Evolutionary conservation across 2,113 vertebrate genomes (phyloP).

Genomic region (Seriola dumerili): DNA sequence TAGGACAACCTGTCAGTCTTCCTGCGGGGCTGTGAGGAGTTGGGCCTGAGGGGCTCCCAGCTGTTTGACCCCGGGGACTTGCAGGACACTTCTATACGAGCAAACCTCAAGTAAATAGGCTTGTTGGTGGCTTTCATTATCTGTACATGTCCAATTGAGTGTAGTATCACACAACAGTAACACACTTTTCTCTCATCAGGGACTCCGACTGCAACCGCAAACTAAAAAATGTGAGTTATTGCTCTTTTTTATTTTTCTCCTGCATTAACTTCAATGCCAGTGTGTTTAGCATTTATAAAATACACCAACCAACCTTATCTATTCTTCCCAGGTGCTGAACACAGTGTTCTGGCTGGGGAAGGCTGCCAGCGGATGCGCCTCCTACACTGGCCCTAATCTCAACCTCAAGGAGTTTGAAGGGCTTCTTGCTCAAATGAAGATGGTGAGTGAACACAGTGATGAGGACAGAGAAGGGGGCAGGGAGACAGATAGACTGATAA

Average conservation of each 20-base stretch:
- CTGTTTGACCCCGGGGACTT: slow-evolving; percentile 97
- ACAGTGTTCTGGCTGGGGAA: slow-evolving; percentile 99
- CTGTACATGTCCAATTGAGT: not conserved
- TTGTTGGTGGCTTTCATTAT: not conserved
- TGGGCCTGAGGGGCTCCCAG: slow-evolving; percentile 96
- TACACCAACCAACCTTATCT: not conserved
- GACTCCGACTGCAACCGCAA: slow-evolving; percentile 91
- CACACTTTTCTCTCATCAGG: slow-evolving; percentile 76
- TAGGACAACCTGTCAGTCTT: slow-evolving; percentile 98
- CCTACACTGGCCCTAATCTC: slow-evolving; percentile 90
- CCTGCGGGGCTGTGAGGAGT: slow-evolving; percentile 94
- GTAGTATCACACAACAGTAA: slow-evolving; percentile 7
- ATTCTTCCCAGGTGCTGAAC: slow-evolving; percentile 90
- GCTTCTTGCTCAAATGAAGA: slow-evolving; percentile 93
- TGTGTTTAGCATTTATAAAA: not conserved
- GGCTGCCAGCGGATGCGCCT: slow-evolving; percentile 89
- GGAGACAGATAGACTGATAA: slow-evolving; percentile 25
- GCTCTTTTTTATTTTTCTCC: not conserved
- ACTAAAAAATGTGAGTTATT: slow-evolving; percentile 94
- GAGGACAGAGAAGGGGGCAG: not conserved
- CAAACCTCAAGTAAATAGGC: slow-evolving; percentile 89
- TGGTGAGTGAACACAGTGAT: slow-evolving; percentile 83
- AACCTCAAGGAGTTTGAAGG: slow-evolving; percentile 98
- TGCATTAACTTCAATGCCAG: not conserved
- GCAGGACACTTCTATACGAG: slow-evolving; percentile 93